Conservation (phyloP, 2,797 vertebrate genomes). For the Helostoma temminkii region DNA sequence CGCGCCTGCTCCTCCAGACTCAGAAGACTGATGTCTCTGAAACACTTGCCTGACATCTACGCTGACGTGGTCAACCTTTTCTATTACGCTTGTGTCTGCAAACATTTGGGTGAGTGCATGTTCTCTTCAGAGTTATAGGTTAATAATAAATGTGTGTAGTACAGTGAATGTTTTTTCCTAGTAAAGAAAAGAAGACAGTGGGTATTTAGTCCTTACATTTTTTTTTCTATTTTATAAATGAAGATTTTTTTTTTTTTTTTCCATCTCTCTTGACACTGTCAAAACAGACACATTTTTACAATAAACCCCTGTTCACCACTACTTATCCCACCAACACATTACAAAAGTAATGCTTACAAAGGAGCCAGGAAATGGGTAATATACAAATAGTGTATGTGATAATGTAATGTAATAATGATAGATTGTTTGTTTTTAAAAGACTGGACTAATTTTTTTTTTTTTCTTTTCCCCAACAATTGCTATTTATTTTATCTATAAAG, state of each 20-base stretch:
- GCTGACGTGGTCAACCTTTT: constrained; percentile 90
- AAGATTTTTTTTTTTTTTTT: not conserved
- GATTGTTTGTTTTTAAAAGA: not conserved
- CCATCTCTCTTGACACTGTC: not conserved
- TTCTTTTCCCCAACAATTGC: too few relatives aligned
- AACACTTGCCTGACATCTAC: constrained; percentile 92
- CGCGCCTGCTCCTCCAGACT: constrained; percentile 92
- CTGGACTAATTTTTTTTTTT: too few relatives aligned
- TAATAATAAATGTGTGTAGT: not conserved
- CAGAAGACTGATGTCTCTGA: constrained; percentile 93
- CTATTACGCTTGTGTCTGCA: constrained; percentile 87
- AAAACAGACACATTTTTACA: constrained; percentile 12
- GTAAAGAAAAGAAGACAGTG: not conserved
- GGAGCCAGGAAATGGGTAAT: constrained; percentile 24
- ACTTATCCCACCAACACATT: not conserved
- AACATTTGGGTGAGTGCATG: constrained; percentile 89
- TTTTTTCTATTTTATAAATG: not conserved
- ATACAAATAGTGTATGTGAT: too few relatives aligned
- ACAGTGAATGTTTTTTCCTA: not conserved
- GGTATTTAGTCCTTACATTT: not conserved
- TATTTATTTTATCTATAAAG: not conserved
- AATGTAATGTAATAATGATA: too few relatives aligned
- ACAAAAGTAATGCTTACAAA: constrained; percentile 19
- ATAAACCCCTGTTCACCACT: constrained; percentile 3
- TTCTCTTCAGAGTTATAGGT: constrained; percentile 10